These are phyloP conservation scores for Incurvaria masculella DNA, from an alignment of 2,888 invertebrate species.

Conservation along the genomic window DNA sequence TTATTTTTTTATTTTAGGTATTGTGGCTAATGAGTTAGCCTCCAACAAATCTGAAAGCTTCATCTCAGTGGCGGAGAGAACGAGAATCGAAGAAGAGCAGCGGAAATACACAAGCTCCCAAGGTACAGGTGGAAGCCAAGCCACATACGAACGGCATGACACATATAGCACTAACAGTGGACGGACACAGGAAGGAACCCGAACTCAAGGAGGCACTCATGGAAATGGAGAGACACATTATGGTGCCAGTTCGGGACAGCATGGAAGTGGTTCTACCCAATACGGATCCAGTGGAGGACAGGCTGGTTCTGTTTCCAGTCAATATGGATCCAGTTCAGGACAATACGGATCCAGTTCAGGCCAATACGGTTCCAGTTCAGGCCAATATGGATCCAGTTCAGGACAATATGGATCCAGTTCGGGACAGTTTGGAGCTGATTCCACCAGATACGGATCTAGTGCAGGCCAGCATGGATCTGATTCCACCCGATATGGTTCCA, in stretches of 20 bases:
- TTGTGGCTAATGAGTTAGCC: neutral
- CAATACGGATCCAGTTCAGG: slow-evolving; percentile 21
- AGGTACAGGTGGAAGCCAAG: neutral
- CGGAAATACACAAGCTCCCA: neutral
- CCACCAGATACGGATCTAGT: neutral
- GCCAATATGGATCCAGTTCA: slow-evolving; percentile 26
- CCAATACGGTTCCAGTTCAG: slow-evolving; percentile 29
- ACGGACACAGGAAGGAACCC: neutral
- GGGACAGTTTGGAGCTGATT: neutral
- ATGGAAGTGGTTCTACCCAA: neutral
- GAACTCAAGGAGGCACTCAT: neutral
- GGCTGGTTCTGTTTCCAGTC: no score
- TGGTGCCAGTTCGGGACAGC: neutral
- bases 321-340: neutral
- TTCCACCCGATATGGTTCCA: neutral
- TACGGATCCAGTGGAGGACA: neutral
- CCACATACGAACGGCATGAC: neutral
- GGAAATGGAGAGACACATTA: neutral
- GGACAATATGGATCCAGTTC: neutral
- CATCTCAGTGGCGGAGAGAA: neutral
- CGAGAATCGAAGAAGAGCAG: neutral
- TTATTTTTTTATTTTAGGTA: neutral
- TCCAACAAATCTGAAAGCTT: neutral
- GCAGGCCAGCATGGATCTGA: neutral
- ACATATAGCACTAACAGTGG: neutral